Evolutionary conservation across 2,113 vertebrate species (phyloP), one percentile per base, ranked within the genome.

Genomic region (Origma solitaria): DNA sequence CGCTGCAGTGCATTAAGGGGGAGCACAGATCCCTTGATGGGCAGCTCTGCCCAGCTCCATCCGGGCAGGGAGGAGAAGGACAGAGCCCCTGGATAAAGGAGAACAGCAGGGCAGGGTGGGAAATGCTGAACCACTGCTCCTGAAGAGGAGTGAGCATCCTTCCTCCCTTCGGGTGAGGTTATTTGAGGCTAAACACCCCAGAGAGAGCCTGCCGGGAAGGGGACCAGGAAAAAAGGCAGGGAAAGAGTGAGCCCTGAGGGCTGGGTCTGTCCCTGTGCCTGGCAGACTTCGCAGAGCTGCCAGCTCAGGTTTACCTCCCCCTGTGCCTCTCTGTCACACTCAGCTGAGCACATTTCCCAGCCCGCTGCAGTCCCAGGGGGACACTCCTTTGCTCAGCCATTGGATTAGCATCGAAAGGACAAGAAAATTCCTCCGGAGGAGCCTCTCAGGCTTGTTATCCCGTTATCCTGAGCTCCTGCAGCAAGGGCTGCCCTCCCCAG

Each of bases 11-110:
- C 88, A 8, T 25, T 13, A 8, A 28, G 18, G 60, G 51, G 33
- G 51, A 42, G 3, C 35, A 42, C n/a, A 44, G 6, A 0, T 11
- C 5, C 58, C 37, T 21, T 37, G 1, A 2, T 1, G 22, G 40
- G 60, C 57, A 61, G 62, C 92, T 80, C 88, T 92, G 86, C 58
- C 54, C 82, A 6, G 58, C 66, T 30, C 56, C 4, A 8, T 7
- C 71, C 40, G 2, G 54, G 20, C 31, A 17, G 38, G 58, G 60
- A 57, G 11, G 5, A 35, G 38, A 18, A 27, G 14, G 25, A 33
- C 4, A 0, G 12, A 69, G 35, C 13, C n/a, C 25, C 8, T 0
- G 33, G 14, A 14, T 7, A 6, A 54, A 45, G 7, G 27, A 44
- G 40, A 51, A 77, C 40, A 47, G 49, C 33, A 21, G 49, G 21